These are phyloP conservation scores for Pararge aegeria DNA, from an alignment of 1,140 invertebrate genomes.

Conservation along the genomic window DNA sequence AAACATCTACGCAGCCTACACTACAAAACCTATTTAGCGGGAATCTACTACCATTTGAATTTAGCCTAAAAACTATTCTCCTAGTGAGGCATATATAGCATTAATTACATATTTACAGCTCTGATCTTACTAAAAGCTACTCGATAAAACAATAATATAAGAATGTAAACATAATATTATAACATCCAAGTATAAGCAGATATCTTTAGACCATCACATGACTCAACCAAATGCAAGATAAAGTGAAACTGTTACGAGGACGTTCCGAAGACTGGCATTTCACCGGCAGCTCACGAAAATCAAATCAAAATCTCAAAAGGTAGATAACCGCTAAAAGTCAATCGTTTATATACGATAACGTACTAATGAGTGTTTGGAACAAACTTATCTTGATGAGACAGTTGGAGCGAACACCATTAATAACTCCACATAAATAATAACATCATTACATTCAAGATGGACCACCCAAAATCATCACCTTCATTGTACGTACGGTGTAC, in stretches of 20 bases:
- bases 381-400: constrained; percentile 71
- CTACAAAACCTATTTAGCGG: too few relatives aligned
- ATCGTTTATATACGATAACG: constrained; percentile 57
- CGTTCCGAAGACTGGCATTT: constrained; percentile 33
- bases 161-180: too few relatives aligned
- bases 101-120: too few relatives aligned
- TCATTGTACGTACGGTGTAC: constrained; percentile 40
- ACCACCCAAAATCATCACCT: constrained; percentile 76
- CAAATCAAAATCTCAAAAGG: constrained; percentile 45
- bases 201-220: background rate
- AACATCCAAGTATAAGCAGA: background rate
- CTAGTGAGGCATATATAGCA: too few relatives aligned
- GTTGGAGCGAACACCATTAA: constrained; percentile 58
- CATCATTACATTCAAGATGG: constrained; percentile 63
- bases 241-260: constrained; percentile 20
- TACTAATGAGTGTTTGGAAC: constrained; percentile 64
- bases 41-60: too few relatives aligned
- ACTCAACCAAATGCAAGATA: constrained; percentile 15
- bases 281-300: constrained; percentile 48
- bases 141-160: too few relatives aligned
- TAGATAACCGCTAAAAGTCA: constrained; percentile 35
- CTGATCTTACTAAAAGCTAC: too few relatives aligned
- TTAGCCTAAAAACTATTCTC: too few relatives aligned
- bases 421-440: constrained; percentile 69
- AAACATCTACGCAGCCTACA: too few relatives aligned